A percentile compares a stretch with the other conserved stretches of the same genome.
Conservation (phyloP, 2,888 invertebrate species). For the Megastigmus dorsalis region DNA sequence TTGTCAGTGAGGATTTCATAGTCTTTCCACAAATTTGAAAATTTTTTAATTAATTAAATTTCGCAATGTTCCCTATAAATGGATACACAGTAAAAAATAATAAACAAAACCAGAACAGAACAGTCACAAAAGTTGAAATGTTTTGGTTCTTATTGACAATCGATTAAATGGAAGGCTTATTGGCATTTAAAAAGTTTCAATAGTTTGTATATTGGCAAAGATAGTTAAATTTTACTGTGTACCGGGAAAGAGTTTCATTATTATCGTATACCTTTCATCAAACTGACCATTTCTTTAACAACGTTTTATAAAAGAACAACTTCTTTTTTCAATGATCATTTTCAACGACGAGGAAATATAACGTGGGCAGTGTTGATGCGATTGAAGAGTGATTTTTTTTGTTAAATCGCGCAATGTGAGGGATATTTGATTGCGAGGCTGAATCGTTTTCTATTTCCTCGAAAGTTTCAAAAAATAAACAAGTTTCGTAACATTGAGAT, state of each 20-base stretch:
- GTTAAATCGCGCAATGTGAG: background rate
- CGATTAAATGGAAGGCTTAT: slow-evolving; percentile 5
- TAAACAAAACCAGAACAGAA: too few relatives aligned
- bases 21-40: slow-evolving; percentile 3
- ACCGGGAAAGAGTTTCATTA: background rate
- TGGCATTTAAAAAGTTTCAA: slow-evolving; percentile 15
- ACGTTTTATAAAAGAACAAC: slow-evolving; percentile 31
- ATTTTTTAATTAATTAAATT: slow-evolving; percentile 16
- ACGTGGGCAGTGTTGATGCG: slow-evolving; percentile 32
- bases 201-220: slow-evolving; percentile 25
- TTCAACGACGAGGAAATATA: background rate
- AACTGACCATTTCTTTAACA: slow-evolving; percentile 28
- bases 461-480: background rate
- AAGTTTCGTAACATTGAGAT: slow-evolving; percentile 3
- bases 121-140: too few relatives aligned
- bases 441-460: background rate
- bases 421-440: background rate
- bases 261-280: slow-evolving; percentile 26
- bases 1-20: slow-evolving; percentile 30
- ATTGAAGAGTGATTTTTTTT: slow-evolving; percentile 11
- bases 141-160: background rate
- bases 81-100: slow-evolving; percentile 10
- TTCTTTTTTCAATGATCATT: background rate
- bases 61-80: background rate
- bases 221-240: slow-evolving; percentile 26